These are phyloP conservation scores for Drosophila auraria DNA, from an alignment of 1,140 invertebrate genomes.

Conservation along the genomic window DNA sequence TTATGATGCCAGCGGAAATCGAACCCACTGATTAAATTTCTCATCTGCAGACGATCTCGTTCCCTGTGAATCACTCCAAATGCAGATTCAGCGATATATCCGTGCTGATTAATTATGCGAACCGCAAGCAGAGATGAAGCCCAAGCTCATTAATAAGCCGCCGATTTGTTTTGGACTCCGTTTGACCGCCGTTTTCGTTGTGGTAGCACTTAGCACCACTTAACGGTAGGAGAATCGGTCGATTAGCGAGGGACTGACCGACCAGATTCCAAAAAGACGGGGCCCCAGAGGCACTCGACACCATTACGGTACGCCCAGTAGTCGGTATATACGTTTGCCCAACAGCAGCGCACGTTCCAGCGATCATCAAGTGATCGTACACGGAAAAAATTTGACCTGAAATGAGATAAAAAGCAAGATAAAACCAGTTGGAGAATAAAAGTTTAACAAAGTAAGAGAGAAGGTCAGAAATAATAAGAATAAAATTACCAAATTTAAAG, in stretches of 20 bases:
- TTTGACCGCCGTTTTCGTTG: slow-evolving; percentile 34
- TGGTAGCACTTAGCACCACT: slow-evolving; percentile 64
- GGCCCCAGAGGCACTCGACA: slow-evolving; percentile 41
- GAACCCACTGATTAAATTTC: slow-evolving; percentile 36
- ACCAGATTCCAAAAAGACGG: slow-evolving; percentile 24
- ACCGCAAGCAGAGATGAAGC: slow-evolving; percentile 9
- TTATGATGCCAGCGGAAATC: slow-evolving; percentile 68
- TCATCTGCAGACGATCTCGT: slow-evolving; percentile 4
- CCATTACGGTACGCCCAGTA: slow-evolving; percentile 41
- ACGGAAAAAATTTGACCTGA: neutral
- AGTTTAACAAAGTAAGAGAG: neutral
- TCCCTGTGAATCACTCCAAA: slow-evolving; percentile 28
- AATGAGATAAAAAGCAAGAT: neutral
- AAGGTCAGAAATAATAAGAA: neutral
- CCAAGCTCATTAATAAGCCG: slow-evolving; percentile 40
- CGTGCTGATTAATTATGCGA: slow-evolving; percentile 53
- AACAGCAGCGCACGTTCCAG: slow-evolving; percentile 31
- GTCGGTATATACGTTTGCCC: slow-evolving; percentile 5
- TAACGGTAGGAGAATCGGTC: slow-evolving; percentile 66
- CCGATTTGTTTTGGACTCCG: slow-evolving; percentile 39
- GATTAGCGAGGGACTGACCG: slow-evolving; percentile 43
- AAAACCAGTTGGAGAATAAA: neutral
- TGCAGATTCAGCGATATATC: slow-evolving; percentile 23
- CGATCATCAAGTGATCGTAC: slow-evolving; percentile 14
- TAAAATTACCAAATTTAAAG: too few relatives aligned